phyloP scores from a whole-genome alignment of 2,797 vertebrate genomes.

The Falco novaeseelandiae region DNA sequence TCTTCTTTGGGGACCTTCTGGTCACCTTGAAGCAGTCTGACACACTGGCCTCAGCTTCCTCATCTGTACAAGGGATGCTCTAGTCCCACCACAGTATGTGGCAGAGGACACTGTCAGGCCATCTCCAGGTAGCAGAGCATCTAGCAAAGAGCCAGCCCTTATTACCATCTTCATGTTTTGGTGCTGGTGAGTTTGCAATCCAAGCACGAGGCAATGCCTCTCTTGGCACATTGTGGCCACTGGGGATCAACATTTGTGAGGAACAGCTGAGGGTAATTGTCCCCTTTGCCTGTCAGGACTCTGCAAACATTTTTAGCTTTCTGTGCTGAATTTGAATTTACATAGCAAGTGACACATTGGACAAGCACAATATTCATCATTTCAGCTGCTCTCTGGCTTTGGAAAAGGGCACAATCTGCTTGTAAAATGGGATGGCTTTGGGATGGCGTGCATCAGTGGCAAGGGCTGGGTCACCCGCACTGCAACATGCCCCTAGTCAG shows the following conservation, averaged over 20 bases:
- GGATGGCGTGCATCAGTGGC: neutral
- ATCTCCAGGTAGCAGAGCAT: neutral
- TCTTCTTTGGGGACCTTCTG: neutral
- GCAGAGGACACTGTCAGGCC: neutral
- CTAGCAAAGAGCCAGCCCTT: neutral
- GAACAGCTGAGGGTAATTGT: conserved; percentile 56
- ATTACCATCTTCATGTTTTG: neutral
- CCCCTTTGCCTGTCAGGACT: conserved; percentile 52
- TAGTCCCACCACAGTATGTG: neutral
- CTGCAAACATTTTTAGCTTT: conserved; percentile 54
- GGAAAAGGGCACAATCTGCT: neutral
- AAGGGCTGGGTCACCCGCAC: neutral
- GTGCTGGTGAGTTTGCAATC: conserved; percentile 14
- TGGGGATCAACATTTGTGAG: neutral
- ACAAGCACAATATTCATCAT: conserved; percentile 36
- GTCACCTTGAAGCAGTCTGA: neutral
- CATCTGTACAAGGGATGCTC: neutral
- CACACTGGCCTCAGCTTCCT: neutral
- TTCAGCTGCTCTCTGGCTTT: conserved; percentile 15
- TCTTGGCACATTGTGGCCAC: neutral
- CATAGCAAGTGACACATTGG: conserved; percentile 40
- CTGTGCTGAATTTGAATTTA: conserved; percentile 52
- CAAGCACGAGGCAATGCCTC: conserved; percentile 9
- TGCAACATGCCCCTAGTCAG: neutral
- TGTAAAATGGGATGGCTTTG: neutral